phyloP scores from a whole-genome alignment of 2,888 invertebrate genomes.

The Mystacides longicornis region DNA sequence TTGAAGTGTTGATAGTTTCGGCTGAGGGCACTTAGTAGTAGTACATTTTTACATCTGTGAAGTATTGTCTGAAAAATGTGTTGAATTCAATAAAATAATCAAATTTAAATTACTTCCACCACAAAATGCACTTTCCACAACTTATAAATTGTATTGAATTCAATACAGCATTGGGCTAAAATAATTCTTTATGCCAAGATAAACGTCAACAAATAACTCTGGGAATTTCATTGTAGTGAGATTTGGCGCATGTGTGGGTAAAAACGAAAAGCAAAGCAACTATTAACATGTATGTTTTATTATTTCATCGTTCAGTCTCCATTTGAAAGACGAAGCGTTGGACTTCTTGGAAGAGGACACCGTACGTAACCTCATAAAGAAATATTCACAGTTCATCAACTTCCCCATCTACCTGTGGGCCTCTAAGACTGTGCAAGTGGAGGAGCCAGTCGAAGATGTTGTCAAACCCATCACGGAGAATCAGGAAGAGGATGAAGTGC shows the following conservation, averaged over 20 bases:
- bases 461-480: slow-evolving; percentile 31
- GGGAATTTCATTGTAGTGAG: not conserved
- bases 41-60: too few relatives aligned
- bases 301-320: slow-evolving; percentile 51
- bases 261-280: not conserved
- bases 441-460: slow-evolving; percentile 55
- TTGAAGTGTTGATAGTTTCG: too few relatives aligned
- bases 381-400: slow-evolving; percentile 99
- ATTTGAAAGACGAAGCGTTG: slow-evolving; percentile 93
- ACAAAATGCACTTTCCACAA: too few relatives aligned
- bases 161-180: too few relatives aligned
- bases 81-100: too few relatives aligned
- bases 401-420: slow-evolving; percentile 97
- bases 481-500: slow-evolving; percentile 47
- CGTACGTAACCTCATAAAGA: slow-evolving; percentile 83
- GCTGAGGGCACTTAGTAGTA: too few relatives aligned
- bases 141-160: too few relatives aligned
- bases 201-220: too few relatives aligned
- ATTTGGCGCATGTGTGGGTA: not conserved
- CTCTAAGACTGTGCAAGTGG: slow-evolving; percentile 64
- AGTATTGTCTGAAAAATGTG: too few relatives aligned
- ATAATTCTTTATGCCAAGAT: not conserved
- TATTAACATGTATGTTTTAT: not conserved
- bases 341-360: slow-evolving; percentile 94
- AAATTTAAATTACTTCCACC: too few relatives aligned